phyloP scores from a whole-genome alignment of 2,113 vertebrate species.

The Panthera uncia region DNA sequence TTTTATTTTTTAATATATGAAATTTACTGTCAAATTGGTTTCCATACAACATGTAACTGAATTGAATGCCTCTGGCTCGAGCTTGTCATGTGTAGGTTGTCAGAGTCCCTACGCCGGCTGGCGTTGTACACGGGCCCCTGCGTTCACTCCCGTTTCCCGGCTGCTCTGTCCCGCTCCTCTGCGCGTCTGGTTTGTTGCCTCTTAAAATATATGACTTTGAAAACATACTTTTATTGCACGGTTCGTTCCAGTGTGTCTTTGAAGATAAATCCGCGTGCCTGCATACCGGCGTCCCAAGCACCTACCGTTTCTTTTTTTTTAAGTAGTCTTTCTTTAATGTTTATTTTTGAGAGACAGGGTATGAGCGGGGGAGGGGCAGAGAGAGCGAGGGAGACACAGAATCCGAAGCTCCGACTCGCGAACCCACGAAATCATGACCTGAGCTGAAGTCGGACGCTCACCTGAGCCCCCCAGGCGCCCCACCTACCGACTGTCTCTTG shows the following conservation, averaged over 20 bases:
- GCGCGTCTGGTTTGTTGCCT: background rate
- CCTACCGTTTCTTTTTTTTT: too few species aligned
- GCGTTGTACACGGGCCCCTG: accelerated
- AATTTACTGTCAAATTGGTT: too few species aligned
- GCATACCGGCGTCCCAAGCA: background rate
- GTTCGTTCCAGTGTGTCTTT: background rate
- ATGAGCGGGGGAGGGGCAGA: too few species aligned
- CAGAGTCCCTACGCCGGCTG: accelerated
- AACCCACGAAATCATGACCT: too few species aligned
- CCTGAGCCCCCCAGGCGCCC: too few species aligned
- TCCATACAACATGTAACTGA: too few species aligned
- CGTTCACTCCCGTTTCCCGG: accelerated
- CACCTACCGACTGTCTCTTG: background rate
- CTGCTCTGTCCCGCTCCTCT: background rate
- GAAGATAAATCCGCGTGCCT: background rate
- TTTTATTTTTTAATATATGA: too few species aligned
- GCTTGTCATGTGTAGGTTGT: background rate
- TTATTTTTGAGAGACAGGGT: too few species aligned
- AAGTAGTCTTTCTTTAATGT: too few species aligned
- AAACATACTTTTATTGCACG: background rate
- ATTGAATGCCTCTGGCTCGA: background rate
- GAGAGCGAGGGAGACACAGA: too few species aligned
- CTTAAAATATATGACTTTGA: background rate
- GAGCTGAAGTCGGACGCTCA: too few species aligned
- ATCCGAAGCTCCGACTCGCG: too few species aligned